phyloP scores from a whole-genome alignment of 2,797 vertebrate species.

The Apogon hyalosoma region DNA sequence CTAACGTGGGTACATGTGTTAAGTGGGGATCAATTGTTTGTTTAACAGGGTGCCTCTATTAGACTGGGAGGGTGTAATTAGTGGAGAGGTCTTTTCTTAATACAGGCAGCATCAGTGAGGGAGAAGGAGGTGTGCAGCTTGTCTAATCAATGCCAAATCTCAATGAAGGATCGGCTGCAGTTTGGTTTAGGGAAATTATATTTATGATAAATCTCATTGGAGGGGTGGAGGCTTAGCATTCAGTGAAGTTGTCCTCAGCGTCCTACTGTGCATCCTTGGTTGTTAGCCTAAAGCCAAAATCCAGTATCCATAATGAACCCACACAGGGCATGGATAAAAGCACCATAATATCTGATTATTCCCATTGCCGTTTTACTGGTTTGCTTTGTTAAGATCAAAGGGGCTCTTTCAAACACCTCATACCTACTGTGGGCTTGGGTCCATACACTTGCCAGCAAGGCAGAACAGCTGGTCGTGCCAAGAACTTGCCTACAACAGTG shows the following conservation, averaged over 20 bases:
- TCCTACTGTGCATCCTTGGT: conserved; percentile 82
- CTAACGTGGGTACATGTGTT: conserved; percentile 89
- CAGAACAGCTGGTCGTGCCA: conserved; percentile 70
- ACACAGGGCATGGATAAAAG: conserved; percentile 78
- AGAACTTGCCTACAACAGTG: conserved; percentile 69
- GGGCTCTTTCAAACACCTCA: conserved; percentile 78
- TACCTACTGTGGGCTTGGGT: conserved; percentile 72
- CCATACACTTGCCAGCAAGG: conserved; percentile 70
- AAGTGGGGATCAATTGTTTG: conserved; percentile 88
- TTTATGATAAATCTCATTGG: conserved; percentile 80
- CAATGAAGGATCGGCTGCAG: conserved; percentile 75
- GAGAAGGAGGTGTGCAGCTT: conserved; percentile 53
- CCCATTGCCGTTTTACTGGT: conserved; percentile 81
- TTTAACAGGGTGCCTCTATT: conserved; percentile 88
- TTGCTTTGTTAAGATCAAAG: conserved; percentile 85
- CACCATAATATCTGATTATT: conserved; percentile 84
- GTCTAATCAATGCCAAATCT: conserved; percentile 87
- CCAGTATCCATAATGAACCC: conserved; percentile 82
- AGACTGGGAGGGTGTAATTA: conserved; percentile 90
- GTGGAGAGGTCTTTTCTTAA: conserved; percentile 82
- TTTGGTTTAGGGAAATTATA: conserved; percentile 83
- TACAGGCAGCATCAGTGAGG: conserved; percentile 69
- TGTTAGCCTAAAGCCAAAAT: conserved; percentile 83
- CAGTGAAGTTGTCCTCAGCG: conserved; percentile 78
- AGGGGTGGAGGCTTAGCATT: conserved; percentile 68